Base-by-base conservation (phyloP, 2,113 vertebrate genomes). In the Prietella phreatophila region DNA sequence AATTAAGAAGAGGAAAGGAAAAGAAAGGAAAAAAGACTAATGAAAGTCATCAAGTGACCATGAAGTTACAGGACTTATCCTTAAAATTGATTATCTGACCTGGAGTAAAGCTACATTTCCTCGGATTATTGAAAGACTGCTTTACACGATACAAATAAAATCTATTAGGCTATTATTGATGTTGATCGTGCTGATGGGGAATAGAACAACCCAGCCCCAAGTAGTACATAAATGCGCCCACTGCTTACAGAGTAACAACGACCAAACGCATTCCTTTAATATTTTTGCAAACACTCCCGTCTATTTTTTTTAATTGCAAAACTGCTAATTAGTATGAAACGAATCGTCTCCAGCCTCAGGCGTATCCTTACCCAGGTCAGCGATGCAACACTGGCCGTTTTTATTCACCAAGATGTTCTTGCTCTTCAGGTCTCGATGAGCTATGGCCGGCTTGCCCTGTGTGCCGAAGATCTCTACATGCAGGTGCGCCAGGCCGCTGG, bases 401-500 rank as follows among this genome's bases (percentile, higher is more conserved):
- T 98, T 99, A 94, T 98, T 97, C 1, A 99, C 98, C 5, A 99
- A 93, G 93, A 99, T 97, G 82, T 99, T 99, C 94, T 99, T 99
- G 97, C 98, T 99, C 94, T 99, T 99, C 63, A 99, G 92, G 94
- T 99, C 98, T 67, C 98, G 94, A 83, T 99, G 98, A 47, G 98
- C 96, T 69, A 99, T 99, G 89, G 98, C 98, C 0, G 98, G 97
- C 90, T 99, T 99, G 78, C 98, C 98, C 93, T 99, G 98, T 10
- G 97, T 99, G 89, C 98, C 98, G n/a, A 99, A 99, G 91, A 99
- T 99, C 94, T 99, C 98, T 14, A 99, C 98, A 56, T 99, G 98
- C 91, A 99, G 94, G 92, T 99, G 98, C 0, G 97, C 97, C 20
- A 99, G 95, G 53, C 98, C 98, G 0, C 98, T 99, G 1, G 98